These are phyloP conservation scores for Lepidotrigona ventralis DNA, from an alignment of 1,140 invertebrate genomes.

Conservation along the genomic window DNA sequence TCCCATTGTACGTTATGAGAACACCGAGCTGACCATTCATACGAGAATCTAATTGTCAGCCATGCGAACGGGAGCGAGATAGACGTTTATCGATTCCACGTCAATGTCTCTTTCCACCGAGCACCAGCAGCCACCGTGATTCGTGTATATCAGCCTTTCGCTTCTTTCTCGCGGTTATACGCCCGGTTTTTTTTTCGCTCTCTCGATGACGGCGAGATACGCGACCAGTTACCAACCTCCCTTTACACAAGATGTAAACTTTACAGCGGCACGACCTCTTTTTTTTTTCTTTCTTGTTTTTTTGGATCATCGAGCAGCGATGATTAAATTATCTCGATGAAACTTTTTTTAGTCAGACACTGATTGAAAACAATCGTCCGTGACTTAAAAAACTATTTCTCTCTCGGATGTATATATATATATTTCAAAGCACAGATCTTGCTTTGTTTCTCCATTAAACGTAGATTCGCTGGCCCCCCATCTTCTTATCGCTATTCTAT, in stretches of 20 bases:
- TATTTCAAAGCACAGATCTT: neutral
- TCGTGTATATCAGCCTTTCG: slow-evolving; percentile 53
- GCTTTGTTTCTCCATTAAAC: neutral
- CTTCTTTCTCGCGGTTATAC: slow-evolving; percentile 24
- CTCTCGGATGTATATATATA: too few relatives aligned
- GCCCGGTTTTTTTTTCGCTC: neutral
- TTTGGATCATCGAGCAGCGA: neutral
- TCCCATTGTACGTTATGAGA: slow-evolving; percentile 24
- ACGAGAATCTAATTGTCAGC: slow-evolving; percentile 72
- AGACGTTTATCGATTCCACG: slow-evolving; percentile 67
- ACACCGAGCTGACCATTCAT: slow-evolving; percentile 39
- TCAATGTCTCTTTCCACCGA: slow-evolving; percentile 44
- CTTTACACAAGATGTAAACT: neutral
- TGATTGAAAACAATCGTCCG: neutral
- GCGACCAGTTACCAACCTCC: neutral
- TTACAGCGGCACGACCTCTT: neutral
- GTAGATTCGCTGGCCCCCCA: neutral
- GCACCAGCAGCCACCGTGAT: slow-evolving; percentile 35
- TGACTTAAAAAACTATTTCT: neutral
- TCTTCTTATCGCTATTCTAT: neutral
- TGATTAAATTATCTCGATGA: neutral
- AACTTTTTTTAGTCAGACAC: neutral
- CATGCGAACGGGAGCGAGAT: slow-evolving; percentile 59
- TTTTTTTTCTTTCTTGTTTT: neutral
- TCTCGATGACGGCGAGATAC: neutral